phyloP scores from a whole-genome alignment of 2,797 vertebrate genomes.

The Neosalanx taihuensis region DNA sequence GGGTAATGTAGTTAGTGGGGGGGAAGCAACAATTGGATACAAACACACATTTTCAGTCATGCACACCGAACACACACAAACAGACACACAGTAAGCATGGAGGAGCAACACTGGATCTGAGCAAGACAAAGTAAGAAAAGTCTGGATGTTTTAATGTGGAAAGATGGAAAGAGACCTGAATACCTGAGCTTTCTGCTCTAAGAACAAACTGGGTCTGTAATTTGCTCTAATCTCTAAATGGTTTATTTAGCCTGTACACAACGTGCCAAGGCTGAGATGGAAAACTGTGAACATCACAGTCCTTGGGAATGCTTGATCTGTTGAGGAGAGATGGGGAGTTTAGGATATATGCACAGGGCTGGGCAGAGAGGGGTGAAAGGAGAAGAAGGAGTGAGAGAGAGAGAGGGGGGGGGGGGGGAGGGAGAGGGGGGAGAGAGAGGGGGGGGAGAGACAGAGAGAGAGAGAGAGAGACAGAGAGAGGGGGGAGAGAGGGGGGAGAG shows the following conservation, averaged over 20 bases:
- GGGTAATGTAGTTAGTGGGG: slow-evolving; percentile 45
- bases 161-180: neutral
- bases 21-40: slow-evolving; percentile 12
- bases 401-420: neutral
- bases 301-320: neutral
- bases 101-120: neutral
- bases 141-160: slow-evolving; percentile 1
- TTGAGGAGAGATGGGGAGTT: neutral
- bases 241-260: slow-evolving; percentile 25
- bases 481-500: neutral
- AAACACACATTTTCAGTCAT: slow-evolving; percentile 3
- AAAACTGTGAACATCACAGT: slow-evolving; percentile 17
- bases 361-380: neutral
- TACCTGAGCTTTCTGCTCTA: neutral
- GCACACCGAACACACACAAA: neutral
- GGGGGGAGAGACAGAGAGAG: neutral
- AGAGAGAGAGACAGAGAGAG: neutral
- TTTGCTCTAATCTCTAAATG: neutral
- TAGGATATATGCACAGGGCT: neutral
- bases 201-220: slow-evolving; percentile 9
- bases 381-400: neutral
- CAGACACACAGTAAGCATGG: neutral
- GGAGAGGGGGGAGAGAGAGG: neutral
- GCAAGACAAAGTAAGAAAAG: neutral
- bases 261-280: neutral